Base-by-base conservation (phyloP, 1,140 invertebrate genomes). In the Aphelenchoides fujianensis region DNA sequence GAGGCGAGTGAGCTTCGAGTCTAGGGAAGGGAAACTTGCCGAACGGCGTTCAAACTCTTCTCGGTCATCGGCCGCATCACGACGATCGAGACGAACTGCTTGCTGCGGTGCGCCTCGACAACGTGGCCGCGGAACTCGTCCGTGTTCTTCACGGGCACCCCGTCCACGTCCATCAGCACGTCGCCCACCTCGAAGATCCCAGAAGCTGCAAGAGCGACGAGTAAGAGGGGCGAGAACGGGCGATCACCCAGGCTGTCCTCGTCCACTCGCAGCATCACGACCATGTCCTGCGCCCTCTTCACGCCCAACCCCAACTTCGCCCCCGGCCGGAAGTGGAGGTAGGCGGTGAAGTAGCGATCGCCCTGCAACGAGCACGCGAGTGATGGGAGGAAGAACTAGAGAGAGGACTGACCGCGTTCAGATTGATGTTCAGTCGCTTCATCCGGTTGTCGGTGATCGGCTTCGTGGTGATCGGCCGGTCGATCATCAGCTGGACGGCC, bases 271-370 rank as follows among this genome's bases (percentile, higher is more conserved):
- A 61, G 16, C 2, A 61, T 16, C 59, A 31, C 59, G 16, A 61
- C 59, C 16, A 61, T 28, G 2, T 31, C 59, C 19, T 28, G 19
- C n/a, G 19, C 27, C 31, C 27, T n/a, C 36, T 61, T 61, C 1
- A 61, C 59, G 27, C 27, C 36, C 1, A 61, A 30, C 59, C 59
- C 59, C 16, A 61, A 2, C 1, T 31, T n/a, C 31, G 30, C 1
- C 16, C 27, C 16, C 2, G 2, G n/a, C 2, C n/a, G 2, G 36
- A 27, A 19, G 1, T 2, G 30, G 2, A 61, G 1, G 2, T 61
- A 61, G 59, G 59, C 59, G n/a, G 59, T 61, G 36, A 61, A 61
- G 59, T 61, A 61, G n/a, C 59, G n/a, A 2, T 61, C 59, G 59
- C 59, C 41, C 41, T 48, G 23, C 12, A 23, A 48, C 12, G 12